Evolutionary conservation across 35 echinoderm and acorn worm genomes (phyloP).

Genomic region (Lytechinus variegatus): DNA sequence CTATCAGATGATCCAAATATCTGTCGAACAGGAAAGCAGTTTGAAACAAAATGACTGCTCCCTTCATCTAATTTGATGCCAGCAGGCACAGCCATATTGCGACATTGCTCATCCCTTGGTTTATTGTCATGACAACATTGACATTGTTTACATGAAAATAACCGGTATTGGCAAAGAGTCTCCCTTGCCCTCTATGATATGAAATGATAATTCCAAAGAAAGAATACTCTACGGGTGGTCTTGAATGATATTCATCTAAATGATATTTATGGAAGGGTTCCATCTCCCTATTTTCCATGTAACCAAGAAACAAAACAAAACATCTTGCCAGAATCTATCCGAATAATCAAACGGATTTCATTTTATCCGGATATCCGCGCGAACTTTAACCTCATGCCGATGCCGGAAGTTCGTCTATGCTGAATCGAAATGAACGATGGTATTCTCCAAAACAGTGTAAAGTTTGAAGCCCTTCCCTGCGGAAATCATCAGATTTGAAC

Average conservation of each 20-base stretch:
- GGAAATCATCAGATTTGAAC: too few species aligned
- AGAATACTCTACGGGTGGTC: neutral
- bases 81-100: constrained; percentile 87
- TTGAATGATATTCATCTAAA: neutral
- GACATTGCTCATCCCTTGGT: constrained; percentile 51
- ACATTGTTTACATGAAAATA: constrained; percentile 40
- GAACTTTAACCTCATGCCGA: neutral
- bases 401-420: too few species aligned
- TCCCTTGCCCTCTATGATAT: constrained; percentile 31
- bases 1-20: constrained; percentile 78
- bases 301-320: constrained; percentile 32
- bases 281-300: neutral
- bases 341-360: neutral
- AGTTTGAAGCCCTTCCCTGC: too few species aligned
- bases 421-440: too few species aligned
- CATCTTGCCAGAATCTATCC: neutral
- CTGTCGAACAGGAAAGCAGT: constrained; percentile 88
- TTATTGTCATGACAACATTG: constrained; percentile 37
- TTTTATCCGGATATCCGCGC: neutral
- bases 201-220: constrained; percentile 47
- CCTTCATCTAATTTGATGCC: constrained; percentile 97
- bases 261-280: neutral
- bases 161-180: neutral
- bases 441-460: too few species aligned
- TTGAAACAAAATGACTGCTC: constrained; percentile 76